phyloP scores from a whole-genome alignment of 2,797 vertebrate genomes.

The Lepus townsendii region DNA sequence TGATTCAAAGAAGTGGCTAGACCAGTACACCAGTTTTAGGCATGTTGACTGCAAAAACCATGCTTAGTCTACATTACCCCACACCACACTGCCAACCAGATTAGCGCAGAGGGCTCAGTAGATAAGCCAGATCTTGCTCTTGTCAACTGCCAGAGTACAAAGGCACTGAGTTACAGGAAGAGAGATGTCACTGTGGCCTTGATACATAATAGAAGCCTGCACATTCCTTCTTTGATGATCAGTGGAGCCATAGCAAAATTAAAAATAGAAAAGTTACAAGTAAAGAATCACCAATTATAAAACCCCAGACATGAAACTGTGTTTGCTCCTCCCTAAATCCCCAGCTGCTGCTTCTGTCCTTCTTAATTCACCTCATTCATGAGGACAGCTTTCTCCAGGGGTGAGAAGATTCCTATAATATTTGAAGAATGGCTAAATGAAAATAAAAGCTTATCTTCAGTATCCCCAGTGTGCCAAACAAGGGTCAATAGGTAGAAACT shows the following conservation, averaged over 20 bases:
- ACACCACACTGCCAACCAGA: neutral
- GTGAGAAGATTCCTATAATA: constrained; percentile 20
- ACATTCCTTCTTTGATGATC: neutral
- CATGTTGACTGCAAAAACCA: neutral
- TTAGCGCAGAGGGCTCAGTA: constrained; percentile 43
- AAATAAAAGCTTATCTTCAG: constrained; percentile 17
- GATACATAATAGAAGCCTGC: constrained; percentile 11
- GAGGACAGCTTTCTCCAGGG: constrained; percentile 12
- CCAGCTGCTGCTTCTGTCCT: constrained; percentile 25
- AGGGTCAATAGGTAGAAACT: neutral
- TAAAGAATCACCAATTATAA: constrained; percentile 34
- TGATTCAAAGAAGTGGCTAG: constrained; percentile 28
- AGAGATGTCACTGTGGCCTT: neutral
- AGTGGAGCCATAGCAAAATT: constrained; percentile 36
- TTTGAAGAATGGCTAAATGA: constrained; percentile 11
- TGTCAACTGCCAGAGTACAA: constrained; percentile 49
- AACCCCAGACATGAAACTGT: neutral
- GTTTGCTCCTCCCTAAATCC: neutral
- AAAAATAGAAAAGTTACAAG: constrained; percentile 53
- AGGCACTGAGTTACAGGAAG: constrained; percentile 31
- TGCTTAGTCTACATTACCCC: constrained; percentile 41
- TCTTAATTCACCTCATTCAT: constrained; percentile 30
- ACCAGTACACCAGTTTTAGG: constrained; percentile 35
- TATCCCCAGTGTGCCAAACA: neutral
- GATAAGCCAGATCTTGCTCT: neutral